These are phyloP conservation scores for Pachyuromys duprasi DNA, from an alignment of 2,797 vertebrate genomes.

Conservation along the genomic window DNA sequence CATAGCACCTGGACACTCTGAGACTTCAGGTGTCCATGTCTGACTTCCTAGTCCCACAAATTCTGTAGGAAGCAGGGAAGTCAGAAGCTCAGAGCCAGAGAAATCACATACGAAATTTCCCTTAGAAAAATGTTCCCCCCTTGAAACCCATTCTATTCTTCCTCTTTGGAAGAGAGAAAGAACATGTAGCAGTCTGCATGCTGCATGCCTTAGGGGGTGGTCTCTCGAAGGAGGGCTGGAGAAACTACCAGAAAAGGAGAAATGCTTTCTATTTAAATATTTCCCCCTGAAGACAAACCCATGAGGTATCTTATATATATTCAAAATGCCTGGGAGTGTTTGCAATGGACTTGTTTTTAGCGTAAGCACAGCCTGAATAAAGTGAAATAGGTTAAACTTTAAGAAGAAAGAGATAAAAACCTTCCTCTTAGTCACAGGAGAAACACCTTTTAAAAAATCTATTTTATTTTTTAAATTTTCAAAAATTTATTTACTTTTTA, in stretches of 20 bases:
- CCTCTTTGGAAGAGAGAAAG: not conserved
- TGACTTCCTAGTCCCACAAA: not conserved
- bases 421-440: not conserved
- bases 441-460: not conserved
- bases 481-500: no score
- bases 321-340: not conserved
- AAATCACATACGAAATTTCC: not conserved
- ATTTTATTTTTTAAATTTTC: no score
- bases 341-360: not conserved
- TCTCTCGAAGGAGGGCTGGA: not conserved
- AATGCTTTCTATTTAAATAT: not conserved
- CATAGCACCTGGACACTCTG: not conserved
- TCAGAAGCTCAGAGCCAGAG: not conserved
- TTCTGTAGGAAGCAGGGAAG: not conserved
- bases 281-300: not conserved
- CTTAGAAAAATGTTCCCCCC: not conserved
- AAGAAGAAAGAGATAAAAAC: not conserved
- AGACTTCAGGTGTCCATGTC: not conserved
- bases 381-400: not conserved
- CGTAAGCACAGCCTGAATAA: not conserved
- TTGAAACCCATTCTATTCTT: not conserved
- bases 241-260: not conserved
- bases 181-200: not conserved
- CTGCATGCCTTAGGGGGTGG: accelerated
- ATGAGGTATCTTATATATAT: not conserved